Evolutionary conservation across 2,797 vertebrate genomes (phyloP), one percentile per base, ranked within the genome.

Genomic region (Peromyscus eremicus): DNA sequence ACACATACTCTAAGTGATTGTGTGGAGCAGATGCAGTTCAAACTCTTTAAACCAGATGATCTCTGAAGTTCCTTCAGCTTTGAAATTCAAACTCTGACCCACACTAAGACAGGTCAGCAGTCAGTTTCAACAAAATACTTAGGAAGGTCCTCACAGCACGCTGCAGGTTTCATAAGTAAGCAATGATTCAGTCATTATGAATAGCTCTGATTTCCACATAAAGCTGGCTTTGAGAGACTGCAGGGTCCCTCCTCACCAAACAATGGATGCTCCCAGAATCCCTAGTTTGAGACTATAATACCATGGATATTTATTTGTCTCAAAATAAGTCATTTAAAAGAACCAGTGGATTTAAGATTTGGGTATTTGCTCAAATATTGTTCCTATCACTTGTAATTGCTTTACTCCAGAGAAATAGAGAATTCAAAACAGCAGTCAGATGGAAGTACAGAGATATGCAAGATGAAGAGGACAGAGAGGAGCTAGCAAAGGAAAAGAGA

Each of bases 321-420:
- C 27, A 88, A 40, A 94, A 89, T 68, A 34, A 86, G n/a, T 91
- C 68, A 76, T 86, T 95, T 73, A 89, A 88, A 77, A 92, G 70
- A 71, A 32, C 5, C 86, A 87, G 14, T 73, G 70, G 52, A 62
- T 96, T 93, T 83, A 46, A 52, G 85, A 49, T 96, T 94, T 85
- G 40, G 52, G 68, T 85, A 34, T 75, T 82, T 83, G n/a, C 29
- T 92, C 46, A 92, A 88, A 96, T 49, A 0, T 92, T 96, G 92
- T 91, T 95, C 49, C 71, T 93, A 73, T 90, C 46, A 49, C 32
- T 77, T 8, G 17, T 70, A 96, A 84, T 91, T 79, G 34, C 66
- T 92, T 95, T 95, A 91, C 95, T 95, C 95, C 46, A 94, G 89
- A 76, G 64, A 84, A 92, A 88, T 23, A 11, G 68, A 89, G 83